These are phyloP conservation scores for Pristionchus arcanus DNA, from an alignment of 2,888 invertebrate species.

Conservation along the genomic window DNA sequence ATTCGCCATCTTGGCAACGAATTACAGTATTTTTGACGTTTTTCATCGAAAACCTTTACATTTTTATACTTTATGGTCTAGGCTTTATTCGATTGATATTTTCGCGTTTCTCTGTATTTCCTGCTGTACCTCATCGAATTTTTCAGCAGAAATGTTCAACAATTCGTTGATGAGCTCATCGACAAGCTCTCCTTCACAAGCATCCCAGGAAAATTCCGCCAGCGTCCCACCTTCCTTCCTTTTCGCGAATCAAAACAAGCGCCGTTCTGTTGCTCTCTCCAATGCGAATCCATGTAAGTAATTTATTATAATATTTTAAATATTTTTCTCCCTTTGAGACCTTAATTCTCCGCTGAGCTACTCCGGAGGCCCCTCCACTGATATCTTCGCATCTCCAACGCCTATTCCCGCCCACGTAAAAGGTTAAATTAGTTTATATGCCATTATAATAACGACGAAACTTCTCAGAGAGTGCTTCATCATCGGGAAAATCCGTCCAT, in stretches of 20 bases:
- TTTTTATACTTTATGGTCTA: no score
- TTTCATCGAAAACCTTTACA: no score
- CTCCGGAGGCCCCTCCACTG: slow-evolving; percentile 60
- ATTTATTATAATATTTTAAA: background rate
- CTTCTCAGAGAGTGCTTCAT: slow-evolving; percentile 57
- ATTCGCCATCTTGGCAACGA: background rate
- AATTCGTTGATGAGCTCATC: slow-evolving; percentile 53
- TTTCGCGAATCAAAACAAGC: slow-evolving; percentile 50
- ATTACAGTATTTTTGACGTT: background rate
- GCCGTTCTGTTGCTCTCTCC: slow-evolving; percentile 54
- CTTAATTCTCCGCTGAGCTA: slow-evolving; percentile 42
- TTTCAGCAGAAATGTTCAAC: slow-evolving; percentile 50
- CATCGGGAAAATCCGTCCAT: slow-evolving; percentile 61
- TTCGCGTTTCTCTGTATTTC: no score
- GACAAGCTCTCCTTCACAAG: slow-evolving; percentile 1
- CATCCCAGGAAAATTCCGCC: background rate
- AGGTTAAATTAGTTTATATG: slow-evolving; percentile 47
- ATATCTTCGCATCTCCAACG: slow-evolving; percentile 65
- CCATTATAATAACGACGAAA: background rate
- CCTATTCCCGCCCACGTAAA: slow-evolving; percentile 65
- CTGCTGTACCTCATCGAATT: background rate
- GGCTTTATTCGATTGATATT: background rate
- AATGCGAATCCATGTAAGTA: slow-evolving; percentile 51
- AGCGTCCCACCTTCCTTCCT: slow-evolving; percentile 48
- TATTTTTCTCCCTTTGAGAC: background rate